phyloP scores from a whole-genome alignment of 2,113 vertebrate species.

The Regulus satrapa region DNA sequence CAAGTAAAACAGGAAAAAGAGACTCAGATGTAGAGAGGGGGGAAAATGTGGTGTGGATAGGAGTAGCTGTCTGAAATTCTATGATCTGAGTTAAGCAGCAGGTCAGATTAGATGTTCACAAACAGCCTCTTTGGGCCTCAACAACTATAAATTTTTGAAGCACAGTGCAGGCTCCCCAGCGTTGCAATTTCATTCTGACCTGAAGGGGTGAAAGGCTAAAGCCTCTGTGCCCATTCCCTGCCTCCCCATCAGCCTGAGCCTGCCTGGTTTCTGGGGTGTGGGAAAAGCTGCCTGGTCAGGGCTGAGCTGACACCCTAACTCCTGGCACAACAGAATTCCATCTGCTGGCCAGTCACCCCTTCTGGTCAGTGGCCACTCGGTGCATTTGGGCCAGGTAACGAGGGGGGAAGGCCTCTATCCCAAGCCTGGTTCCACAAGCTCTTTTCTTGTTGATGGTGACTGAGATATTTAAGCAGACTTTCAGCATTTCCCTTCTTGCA shows the following conservation, averaged over 20 bases:
- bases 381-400: rapidly evolving
- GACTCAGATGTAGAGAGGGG: too few species aligned
- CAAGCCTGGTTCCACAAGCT: background rate
- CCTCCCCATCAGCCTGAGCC: background rate
- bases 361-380: background rate
- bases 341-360: background rate
- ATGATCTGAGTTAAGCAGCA: background rate
- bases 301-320: background rate
- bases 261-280: background rate
- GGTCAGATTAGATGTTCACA: background rate
- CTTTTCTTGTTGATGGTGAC: background rate
- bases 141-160: background rate
- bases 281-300: background rate
- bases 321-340: background rate
- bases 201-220: background rate
- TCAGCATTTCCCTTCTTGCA: background rate
- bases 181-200: background rate
- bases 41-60: background rate
- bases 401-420: background rate
- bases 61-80: background rate
- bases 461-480: background rate
- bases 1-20: background rate
- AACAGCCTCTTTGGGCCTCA: background rate
- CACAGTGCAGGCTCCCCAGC: background rate
- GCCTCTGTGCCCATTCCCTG: background rate